These are phyloP conservation scores for Amazona vittata DNA, from an alignment of 2,113 vertebrate genomes.

Conservation along the genomic window DNA sequence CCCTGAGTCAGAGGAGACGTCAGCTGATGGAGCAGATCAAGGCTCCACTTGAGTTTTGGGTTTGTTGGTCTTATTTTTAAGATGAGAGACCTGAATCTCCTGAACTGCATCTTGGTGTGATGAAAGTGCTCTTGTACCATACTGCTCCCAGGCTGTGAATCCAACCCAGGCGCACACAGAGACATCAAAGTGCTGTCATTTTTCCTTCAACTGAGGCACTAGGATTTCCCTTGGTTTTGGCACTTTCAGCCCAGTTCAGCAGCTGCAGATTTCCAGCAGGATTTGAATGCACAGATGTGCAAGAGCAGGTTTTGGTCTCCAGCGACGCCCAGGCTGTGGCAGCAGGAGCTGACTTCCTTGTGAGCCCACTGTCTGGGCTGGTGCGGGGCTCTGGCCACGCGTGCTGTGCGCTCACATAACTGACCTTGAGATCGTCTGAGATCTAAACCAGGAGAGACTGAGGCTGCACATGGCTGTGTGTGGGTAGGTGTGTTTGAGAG, in stretches of 20 bases:
- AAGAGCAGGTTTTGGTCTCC: not conserved
- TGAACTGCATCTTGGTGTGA: not conserved
- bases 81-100: not conserved
- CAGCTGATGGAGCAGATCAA: constrained; percentile 25
- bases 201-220: not conserved
- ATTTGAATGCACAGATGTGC: not conserved
- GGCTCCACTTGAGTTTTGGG: not conserved
- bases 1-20: constrained; percentile 47
- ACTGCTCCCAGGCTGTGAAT: not conserved
- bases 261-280: not conserved
- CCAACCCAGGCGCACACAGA: not conserved
- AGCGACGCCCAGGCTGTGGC: not conserved
- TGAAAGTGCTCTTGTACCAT: not conserved
- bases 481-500: constrained; percentile 12
- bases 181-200: not conserved
- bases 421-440: not conserved
- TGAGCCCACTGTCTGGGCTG: not conserved
- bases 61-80: not conserved
- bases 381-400: rapidly evolving
- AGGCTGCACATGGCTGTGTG: not conserved
- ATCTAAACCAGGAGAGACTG: not conserved
- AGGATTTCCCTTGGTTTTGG: not conserved
- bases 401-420: not conserved
- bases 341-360: not conserved
- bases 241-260: not conserved